Evolutionary conservation across 64 coral and sea anemone genomes (phyloP).

Genomic region (Platygyra sinensis): DNA sequence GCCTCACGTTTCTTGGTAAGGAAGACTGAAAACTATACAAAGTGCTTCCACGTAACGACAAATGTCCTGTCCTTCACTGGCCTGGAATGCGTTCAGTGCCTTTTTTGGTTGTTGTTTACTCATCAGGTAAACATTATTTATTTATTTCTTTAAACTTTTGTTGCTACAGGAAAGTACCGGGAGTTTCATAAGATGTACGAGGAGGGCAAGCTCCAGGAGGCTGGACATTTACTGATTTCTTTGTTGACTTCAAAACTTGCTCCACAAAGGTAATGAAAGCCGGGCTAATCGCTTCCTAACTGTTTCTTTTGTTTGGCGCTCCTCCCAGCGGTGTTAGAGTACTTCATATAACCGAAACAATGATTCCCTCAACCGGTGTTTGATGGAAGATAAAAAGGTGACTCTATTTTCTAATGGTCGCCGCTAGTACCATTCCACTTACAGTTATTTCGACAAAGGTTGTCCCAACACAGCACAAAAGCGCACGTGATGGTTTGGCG

Average conservation of each 20-base stretch:
- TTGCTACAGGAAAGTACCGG: constrained; percentile 83
- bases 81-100: no score
- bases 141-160: not conserved
- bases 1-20: constrained; percentile 94
- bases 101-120: no score
- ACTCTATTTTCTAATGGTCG: no score
- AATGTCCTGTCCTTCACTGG: no score
- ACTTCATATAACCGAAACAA: not conserved
- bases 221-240: constrained; percentile 84
- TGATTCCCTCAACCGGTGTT: not conserved
- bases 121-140: not conserved
- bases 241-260: constrained; percentile 97
- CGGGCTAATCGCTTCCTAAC: not conserved
- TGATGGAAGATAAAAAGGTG: no score
- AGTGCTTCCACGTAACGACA: not conserved
- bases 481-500: no score
- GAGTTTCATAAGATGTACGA: constrained; percentile 96
- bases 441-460: no score
- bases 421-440: no score
- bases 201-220: constrained; percentile 73
- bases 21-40: not conserved
- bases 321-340: not conserved
- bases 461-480: no score
- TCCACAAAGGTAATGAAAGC: constrained; percentile 82
- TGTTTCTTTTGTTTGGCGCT: not conserved